phyloP scores from a whole-genome alignment of 2,113 vertebrate genomes.

The Heterocephalus glaber region DNA sequence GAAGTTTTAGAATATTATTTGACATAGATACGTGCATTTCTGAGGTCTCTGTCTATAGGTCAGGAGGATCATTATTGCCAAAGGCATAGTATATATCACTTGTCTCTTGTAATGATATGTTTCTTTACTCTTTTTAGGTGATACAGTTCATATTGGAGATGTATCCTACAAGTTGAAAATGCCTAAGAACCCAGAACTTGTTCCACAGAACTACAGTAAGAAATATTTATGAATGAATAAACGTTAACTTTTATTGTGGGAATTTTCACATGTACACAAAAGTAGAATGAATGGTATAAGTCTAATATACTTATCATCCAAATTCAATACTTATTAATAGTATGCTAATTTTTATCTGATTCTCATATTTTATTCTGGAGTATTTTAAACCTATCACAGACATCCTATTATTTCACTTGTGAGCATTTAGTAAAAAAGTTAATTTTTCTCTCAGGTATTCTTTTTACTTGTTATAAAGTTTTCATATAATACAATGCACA shows the following conservation, averaged over 20 bases:
- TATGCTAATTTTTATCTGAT: not conserved
- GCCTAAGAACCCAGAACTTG: conserved; percentile 94
- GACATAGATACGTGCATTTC: not conserved
- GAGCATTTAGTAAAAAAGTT: not conserved
- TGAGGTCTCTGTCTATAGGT: not conserved
- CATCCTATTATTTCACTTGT: not conserved
- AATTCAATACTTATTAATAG: not conserved
- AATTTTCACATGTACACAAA: not conserved
- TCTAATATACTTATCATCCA: not conserved
- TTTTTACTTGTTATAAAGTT: conserved; percentile 12
- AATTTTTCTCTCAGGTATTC: not conserved
- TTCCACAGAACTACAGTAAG: conserved; percentile 96
- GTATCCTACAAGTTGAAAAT: conserved; percentile 92
- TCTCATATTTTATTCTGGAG: not conserved
- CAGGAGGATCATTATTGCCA: not conserved
- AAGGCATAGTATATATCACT: not conserved
- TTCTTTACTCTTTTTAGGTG: conserved; percentile 87
- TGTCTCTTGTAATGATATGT: conserved; percentile 11
- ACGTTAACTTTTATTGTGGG: conserved; percentile 9
- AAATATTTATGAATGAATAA: conserved; percentile 50
- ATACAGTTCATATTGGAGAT: conserved; percentile 95
- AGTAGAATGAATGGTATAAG: not conserved
- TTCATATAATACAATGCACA: not conserved
- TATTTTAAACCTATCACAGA: not conserved
- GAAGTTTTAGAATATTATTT: not conserved